phyloP scores from a whole-genome alignment of 2,113 vertebrate genomes.

The Aegotheles bennettii region DNA sequence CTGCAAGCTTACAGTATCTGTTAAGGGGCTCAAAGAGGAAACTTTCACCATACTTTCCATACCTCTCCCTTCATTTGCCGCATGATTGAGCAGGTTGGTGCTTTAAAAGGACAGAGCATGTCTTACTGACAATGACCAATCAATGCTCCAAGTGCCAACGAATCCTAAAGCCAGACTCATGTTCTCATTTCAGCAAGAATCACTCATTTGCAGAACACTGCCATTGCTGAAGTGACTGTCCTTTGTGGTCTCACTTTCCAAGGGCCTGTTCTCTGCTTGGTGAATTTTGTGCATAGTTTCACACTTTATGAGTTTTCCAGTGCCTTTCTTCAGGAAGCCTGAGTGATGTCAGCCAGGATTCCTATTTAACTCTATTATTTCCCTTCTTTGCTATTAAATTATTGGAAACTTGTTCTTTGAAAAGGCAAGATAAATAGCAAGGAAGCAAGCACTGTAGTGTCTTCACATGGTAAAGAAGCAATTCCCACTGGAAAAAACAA shows the following conservation, averaged over 20 bases:
- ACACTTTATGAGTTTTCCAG: not conserved
- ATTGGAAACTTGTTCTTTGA: not conserved
- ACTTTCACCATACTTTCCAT: not conserved
- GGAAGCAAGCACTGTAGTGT: not conserved
- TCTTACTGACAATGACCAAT: not conserved
- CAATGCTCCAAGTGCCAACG: not conserved
- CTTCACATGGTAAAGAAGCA: not conserved
- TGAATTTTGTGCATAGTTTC: not conserved
- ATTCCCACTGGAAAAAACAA: not conserved
- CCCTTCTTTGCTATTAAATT: not conserved
- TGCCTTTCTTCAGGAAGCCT: not conserved
- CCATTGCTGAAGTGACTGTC: not conserved
- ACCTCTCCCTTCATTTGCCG: not conserved
- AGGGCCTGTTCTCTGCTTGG: not conserved
- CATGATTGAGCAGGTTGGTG: not conserved
- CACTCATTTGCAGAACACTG: not conserved
- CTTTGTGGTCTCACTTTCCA: not conserved
- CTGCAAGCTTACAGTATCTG: rapidly evolving
- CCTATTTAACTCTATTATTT: not conserved
- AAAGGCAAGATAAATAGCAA: not conserved
- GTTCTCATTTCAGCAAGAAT: not conserved
- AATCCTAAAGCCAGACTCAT: not conserved
- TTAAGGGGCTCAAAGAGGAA: not conserved
- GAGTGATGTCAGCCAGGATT: not conserved
- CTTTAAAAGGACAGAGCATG: not conserved